Percentiles rank a stretch among this genome's conserved stretches.
These are phyloP conservation scores for Acromyrmex echinatior DNA, from an alignment of 1,140 invertebrate species.

Conservation along the genomic window DNA sequence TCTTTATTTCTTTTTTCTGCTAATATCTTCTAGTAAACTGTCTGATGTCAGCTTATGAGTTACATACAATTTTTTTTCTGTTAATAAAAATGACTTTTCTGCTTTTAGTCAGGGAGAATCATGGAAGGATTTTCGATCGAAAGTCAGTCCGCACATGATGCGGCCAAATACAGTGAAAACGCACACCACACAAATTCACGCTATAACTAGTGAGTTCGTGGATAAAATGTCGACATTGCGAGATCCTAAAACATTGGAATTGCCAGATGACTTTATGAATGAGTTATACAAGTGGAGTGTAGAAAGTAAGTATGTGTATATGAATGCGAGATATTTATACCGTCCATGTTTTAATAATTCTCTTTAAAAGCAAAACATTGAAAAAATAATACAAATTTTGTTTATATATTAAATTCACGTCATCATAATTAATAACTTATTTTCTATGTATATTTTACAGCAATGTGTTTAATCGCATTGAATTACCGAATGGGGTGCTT, in stretches of 20 bases:
- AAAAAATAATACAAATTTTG: too few species aligned
- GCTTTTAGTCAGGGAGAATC: constrained; percentile 86
- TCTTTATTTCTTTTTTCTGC: not conserved
- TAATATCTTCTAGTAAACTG: not conserved
- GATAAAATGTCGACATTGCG: constrained; percentile 87
- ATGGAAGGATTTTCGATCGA: constrained; percentile 87
- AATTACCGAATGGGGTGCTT: constrained; percentile 90
- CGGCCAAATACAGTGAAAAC: constrained; percentile 85
- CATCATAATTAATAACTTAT: too few species aligned
- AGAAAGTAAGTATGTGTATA: constrained; percentile 86
- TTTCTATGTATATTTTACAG: constrained; percentile 75
- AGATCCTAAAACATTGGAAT: constrained; percentile 85
- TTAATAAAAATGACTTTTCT: not conserved
- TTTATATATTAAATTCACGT: too few species aligned
- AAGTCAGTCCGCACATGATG: constrained; percentile 88
- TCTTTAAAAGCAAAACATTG: not conserved
- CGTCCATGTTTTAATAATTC: not conserved
- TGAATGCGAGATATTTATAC: not conserved
- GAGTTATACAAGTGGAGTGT: constrained; percentile 90
- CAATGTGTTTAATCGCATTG: constrained; percentile 90
- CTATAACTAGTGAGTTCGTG: constrained; percentile 85
- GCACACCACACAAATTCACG: constrained; percentile 85
- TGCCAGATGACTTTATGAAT: constrained; percentile 88
- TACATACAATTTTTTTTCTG: not conserved
- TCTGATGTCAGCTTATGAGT: not conserved